A percentile compares a stretch with the other conserved stretches of the same genome.
Conservation (phyloP, 64 coral and sea anemone species). For the Porites lutea region DNA sequence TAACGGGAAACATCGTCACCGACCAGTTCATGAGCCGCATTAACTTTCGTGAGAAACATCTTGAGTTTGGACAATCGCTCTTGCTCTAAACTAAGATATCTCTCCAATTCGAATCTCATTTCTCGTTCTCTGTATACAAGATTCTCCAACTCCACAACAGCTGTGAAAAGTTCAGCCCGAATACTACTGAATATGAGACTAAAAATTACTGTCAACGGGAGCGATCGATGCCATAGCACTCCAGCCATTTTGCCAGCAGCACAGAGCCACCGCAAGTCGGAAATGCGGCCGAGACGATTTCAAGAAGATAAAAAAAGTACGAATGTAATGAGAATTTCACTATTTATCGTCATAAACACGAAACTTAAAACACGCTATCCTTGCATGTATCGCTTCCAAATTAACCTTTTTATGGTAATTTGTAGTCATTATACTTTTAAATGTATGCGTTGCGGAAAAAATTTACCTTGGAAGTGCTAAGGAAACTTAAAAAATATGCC, state of each 20-base stretch:
- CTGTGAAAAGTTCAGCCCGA: slow-evolving; percentile 88
- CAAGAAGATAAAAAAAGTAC: background rate
- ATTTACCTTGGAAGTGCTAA: background rate
- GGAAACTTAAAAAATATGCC: background rate
- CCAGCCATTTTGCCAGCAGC: slow-evolving; percentile 23
- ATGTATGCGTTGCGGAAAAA: background rate
- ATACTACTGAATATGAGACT: slow-evolving; percentile 39
- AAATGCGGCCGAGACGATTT: background rate
- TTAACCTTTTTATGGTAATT: background rate
- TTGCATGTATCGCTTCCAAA: background rate
- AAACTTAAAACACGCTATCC: background rate
- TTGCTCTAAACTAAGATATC: slow-evolving; percentile 75
- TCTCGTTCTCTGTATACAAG: slow-evolving; percentile 92
- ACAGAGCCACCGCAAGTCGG: background rate
- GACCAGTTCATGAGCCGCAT: slow-evolving; percentile 55
- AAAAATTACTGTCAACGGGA: background rate
- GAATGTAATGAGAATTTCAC: background rate
- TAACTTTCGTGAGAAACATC: slow-evolving; percentile 73
- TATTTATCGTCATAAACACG: background rate
- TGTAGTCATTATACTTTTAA: background rate
- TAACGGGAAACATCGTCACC: slow-evolving; percentile 52
- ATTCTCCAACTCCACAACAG: slow-evolving; percentile 89
- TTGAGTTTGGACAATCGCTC: slow-evolving; percentile 54
- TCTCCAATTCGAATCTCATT: slow-evolving; percentile 60
- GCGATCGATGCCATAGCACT: background rate